Percentiles rank a stretch among this genome's conserved stretches.
Conservation (phyloP, 2,888 invertebrate species). For the Sesamia inferens region DNA sequence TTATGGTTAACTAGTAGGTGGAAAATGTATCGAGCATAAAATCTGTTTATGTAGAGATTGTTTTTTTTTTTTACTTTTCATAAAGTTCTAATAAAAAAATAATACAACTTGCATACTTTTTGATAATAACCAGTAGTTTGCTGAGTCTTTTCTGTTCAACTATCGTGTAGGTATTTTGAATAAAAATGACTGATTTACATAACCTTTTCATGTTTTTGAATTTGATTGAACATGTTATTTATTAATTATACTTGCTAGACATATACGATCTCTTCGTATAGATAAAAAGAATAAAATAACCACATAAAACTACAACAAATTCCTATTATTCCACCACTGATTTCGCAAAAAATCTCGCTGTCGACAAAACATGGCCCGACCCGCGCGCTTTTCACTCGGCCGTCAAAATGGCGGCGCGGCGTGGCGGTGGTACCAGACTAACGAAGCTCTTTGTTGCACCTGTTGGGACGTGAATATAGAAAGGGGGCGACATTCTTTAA, state of each 20-base stretch:
- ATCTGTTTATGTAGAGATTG: too few relatives aligned
- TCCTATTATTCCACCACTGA: constrained; percentile 40
- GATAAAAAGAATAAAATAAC: background rate
- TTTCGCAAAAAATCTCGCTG: constrained; percentile 44
- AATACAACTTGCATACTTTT: too few relatives aligned
- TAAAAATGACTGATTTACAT: background rate
- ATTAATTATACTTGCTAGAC: background rate
- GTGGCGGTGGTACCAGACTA: constrained; percentile 69
- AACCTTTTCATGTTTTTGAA: background rate
- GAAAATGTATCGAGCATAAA: too few relatives aligned
- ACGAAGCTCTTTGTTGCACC: constrained; percentile 87
- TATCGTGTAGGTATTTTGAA: background rate
- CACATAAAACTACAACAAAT: constrained; percentile 25
- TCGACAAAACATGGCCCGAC: constrained; percentile 63
- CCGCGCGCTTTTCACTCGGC: constrained; percentile 65
- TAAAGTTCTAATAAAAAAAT: too few relatives aligned
- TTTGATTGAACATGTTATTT: background rate
- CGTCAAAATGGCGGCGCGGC: constrained; percentile 70
- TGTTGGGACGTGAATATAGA: constrained; percentile 66
- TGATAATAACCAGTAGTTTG: background rate
- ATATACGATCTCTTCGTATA: too few relatives aligned
- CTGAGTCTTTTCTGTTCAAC: background rate
- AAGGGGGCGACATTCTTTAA: constrained; percentile 57
- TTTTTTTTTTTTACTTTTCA: too few relatives aligned
- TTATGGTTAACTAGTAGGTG: too few relatives aligned